Evolutionary conservation across 2,797 vertebrate species (phyloP), one percentile per base, ranked within the genome.

Genomic region (Lates japonicus): DNA sequence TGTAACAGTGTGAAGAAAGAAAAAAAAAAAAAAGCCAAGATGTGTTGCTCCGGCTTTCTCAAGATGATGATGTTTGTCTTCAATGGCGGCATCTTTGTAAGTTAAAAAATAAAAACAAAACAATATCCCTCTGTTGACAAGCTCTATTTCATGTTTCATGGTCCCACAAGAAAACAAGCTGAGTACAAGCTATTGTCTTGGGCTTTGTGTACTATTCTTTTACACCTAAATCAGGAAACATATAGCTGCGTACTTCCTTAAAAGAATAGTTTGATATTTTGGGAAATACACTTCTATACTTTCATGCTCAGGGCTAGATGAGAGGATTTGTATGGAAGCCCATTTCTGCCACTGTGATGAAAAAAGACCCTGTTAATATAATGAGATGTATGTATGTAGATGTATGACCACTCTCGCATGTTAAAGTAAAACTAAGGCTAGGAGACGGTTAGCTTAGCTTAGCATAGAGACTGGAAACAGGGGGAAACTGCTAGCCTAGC

Each of bases 61-160:
- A 96, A 96, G 88, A 70, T 89, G 0, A 94, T 95, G 92, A 96
- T 96, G 95, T 96, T 96, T 41, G 19, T 95, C 79, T 95, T 96
- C 87, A 97, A 96, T 46, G 94, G 94, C 12, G 35, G 60, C 85
- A 95, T 96, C 87, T 96, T 95, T 89, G 96, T 96, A 90, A 96
- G 96, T 96, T 54, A 41, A 19, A 54, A 49, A 41, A 54, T 61
- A 7, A 19, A 20, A 54, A 49, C 41, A 58, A 63, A 7, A n/a
- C 3, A 37, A 0, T 29, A 29, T 29, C 25, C 17, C 41, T 69
- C 33, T 66, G 7, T 17, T 22, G 16, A 70, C 20, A 39, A 20
- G 4, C 35, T 69, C 33, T 19, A 5, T 22, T 42, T 73, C 14
- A 51, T 9, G 22, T 31, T 59, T n/a, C 7, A 35, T n/a, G 12